phyloP scores from a whole-genome alignment of 2,888 invertebrate species.

The Biston stratarius region DNA sequence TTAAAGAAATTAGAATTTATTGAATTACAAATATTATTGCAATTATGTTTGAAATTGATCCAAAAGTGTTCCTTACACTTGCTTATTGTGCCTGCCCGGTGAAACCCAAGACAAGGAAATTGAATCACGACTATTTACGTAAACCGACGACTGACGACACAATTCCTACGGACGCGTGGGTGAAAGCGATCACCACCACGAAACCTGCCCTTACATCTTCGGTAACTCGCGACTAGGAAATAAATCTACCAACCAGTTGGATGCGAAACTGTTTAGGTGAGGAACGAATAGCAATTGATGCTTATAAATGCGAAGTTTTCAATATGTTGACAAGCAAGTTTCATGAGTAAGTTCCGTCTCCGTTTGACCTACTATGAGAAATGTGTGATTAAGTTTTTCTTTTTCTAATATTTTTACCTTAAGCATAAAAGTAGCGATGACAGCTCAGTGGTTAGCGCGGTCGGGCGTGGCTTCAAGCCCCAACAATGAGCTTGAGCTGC shows the following conservation, averaged over 20 bases:
- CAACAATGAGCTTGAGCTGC: too few relatives aligned
- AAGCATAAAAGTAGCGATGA: too few relatives aligned
- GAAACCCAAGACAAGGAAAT: conserved; percentile 35
- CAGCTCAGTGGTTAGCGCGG: too few relatives aligned
- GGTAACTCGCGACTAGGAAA: conserved; percentile 57
- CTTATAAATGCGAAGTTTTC: background rate
- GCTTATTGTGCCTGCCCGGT: conserved; percentile 23
- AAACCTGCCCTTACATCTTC: conserved; percentile 59
- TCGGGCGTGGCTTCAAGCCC: too few relatives aligned
- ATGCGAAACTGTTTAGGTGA: background rate
- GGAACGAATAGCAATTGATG: conserved; percentile 16
- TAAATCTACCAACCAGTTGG: conserved; percentile 34
- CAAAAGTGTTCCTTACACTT: conserved; percentile 12
- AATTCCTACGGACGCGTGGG: conserved; percentile 53
- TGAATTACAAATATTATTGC: background rate
- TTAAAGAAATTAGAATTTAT: too few relatives aligned
- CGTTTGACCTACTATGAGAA: background rate
- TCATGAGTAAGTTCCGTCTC: conserved; percentile 6
- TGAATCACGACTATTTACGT: conserved; percentile 60
- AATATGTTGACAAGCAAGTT: background rate
- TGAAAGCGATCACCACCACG: conserved; percentile 64
- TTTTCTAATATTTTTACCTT: too few relatives aligned
- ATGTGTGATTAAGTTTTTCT: too few relatives aligned
- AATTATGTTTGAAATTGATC: conserved; percentile 10
- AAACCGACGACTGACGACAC: conserved; percentile 52